A percentile compares a stretch with the other conserved stretches of the same genome.
phyloP scores from a whole-genome alignment of 2,797 vertebrate species.

The Serranus cabrilla region DNA sequence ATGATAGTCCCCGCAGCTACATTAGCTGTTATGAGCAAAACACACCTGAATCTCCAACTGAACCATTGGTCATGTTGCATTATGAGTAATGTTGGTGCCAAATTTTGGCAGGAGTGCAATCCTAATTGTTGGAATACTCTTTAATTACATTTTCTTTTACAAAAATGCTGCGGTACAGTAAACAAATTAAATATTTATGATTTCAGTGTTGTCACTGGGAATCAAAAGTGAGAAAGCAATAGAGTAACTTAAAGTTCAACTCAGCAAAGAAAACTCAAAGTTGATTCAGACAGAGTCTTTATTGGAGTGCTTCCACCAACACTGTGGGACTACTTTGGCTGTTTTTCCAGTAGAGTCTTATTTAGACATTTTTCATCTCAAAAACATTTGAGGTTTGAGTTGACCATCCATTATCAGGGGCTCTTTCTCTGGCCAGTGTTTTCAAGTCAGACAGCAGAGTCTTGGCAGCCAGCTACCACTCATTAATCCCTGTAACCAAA shows the following conservation, averaged over 20 bases:
- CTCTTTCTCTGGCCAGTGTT: slow-evolving; percentile 45
- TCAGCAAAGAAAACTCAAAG: slow-evolving; percentile 34
- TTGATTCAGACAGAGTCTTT: slow-evolving; percentile 15
- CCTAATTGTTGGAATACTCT: not conserved
- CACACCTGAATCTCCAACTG: not conserved
- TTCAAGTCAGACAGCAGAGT: slow-evolving; percentile 59
- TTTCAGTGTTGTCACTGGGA: slow-evolving; percentile 1
- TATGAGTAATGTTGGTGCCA: not conserved
- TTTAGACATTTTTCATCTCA: slow-evolving; percentile 55
- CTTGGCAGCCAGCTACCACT: slow-evolving; percentile 60
- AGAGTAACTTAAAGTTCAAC: slow-evolving; percentile 8
- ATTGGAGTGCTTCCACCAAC: slow-evolving; percentile 9
- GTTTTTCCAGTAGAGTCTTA: slow-evolving; percentile 18
- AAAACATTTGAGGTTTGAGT: slow-evolving; percentile 46
- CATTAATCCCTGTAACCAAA: slow-evolving; percentile 78
- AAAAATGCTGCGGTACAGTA: not conserved
- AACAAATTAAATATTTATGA: not conserved
- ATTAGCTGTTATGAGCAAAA: not conserved
- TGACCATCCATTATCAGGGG: slow-evolving; percentile 57
- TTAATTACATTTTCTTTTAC: not conserved
- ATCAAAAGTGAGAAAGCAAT: slow-evolving; percentile 2
- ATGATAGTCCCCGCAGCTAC: not conserved
- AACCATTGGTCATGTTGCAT: not conserved
- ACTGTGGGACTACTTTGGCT: slow-evolving; percentile 18
- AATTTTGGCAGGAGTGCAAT: not conserved